Evolutionary conservation across 2,113 vertebrate genomes (phyloP).

Genomic region (Heliornis fulica): DNA sequence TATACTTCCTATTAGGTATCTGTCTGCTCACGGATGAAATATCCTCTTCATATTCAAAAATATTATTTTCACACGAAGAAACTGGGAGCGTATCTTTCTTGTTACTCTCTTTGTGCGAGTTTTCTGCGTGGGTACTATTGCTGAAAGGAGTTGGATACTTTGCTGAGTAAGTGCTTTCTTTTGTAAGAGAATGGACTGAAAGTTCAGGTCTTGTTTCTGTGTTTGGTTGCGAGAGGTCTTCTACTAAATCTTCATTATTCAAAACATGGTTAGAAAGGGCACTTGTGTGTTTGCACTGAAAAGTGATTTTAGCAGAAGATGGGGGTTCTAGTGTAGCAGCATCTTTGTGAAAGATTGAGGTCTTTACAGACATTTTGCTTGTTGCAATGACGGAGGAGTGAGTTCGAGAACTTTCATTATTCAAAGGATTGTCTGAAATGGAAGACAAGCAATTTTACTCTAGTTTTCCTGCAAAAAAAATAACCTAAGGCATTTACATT

Average conservation of each 20-base stretch:
- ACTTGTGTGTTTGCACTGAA: conserved; percentile 91
- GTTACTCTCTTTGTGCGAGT: conserved; percentile 78
- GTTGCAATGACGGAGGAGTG: conserved; percentile 89
- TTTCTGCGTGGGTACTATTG: conserved; percentile 79
- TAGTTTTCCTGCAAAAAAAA: background rate
- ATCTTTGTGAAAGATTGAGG: conserved; percentile 88
- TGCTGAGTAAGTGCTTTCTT: conserved; percentile 87
- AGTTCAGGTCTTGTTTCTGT: conserved; percentile 82
- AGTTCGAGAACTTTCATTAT: conserved; percentile 89
- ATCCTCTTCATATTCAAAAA: conserved; percentile 83
- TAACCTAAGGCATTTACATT: background rate
- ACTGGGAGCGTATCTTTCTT: conserved; percentile 80
- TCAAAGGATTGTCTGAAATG: conserved; percentile 89
- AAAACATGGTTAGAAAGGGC: conserved; percentile 84
- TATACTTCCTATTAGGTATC: conserved; percentile 84
- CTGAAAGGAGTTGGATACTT: conserved; percentile 87
- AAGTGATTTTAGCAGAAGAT: conserved; percentile 87
- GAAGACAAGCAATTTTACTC: conserved; percentile 44
- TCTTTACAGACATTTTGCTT: conserved; percentile 88
- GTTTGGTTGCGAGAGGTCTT: conserved; percentile 85
- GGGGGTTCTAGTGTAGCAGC: conserved; percentile 85
- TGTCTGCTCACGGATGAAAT: conserved; percentile 85
- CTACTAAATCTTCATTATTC: conserved; percentile 83
- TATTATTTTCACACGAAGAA: conserved; percentile 83
- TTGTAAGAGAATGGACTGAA: conserved; percentile 84